A percentile compares a stretch with the other conserved stretches of the same genome.
phyloP scores from a whole-genome alignment of 2,888 invertebrate genomes.

The Metalampra italica region DNA sequence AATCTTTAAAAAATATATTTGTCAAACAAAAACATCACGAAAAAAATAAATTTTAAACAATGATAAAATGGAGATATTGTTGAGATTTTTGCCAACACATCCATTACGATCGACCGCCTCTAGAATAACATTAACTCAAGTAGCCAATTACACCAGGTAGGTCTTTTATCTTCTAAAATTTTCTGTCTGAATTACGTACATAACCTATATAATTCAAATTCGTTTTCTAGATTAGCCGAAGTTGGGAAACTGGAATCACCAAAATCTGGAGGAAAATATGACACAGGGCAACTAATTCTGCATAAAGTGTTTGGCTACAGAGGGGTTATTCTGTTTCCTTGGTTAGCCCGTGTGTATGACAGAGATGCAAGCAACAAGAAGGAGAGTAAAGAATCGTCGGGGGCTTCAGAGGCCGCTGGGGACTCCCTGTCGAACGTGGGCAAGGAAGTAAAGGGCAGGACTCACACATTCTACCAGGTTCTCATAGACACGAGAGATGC shows the following conservation, averaged over 20 bases:
- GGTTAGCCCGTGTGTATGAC: slow-evolving; percentile 97
- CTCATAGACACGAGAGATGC: slow-evolving; percentile 98
- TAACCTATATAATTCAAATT: slow-evolving; percentile 43
- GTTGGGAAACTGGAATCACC: slow-evolving; percentile 94
- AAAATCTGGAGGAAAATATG: slow-evolving; percentile 93
- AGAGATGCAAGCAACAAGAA: slow-evolving; percentile 88
- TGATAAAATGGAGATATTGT: slow-evolving; percentile 76
- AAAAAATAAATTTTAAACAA: slow-evolving; percentile 59
- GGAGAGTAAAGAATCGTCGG: slow-evolving; percentile 61
- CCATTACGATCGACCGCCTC: slow-evolving; percentile 53
- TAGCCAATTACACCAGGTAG: slow-evolving; percentile 70
- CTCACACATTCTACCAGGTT: slow-evolving; percentile 98
- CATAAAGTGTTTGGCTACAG: slow-evolving; percentile 98
- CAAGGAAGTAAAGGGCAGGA: slow-evolving; percentile 93
- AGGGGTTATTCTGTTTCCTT: slow-evolving; percentile 97
- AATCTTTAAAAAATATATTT: too few species aligned
- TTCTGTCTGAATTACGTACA: slow-evolving; percentile 39
- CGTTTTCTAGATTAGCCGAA: slow-evolving; percentile 87
- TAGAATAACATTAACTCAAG: slow-evolving; percentile 60
- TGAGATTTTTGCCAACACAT: slow-evolving; percentile 63
- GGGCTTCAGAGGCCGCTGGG: slow-evolving; percentile 41
- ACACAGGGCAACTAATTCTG: slow-evolving; percentile 96
- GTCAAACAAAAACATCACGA: slow-evolving; percentile 54
- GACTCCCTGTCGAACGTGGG: slow-evolving; percentile 78
- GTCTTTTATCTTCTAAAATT: slow-evolving; percentile 15